Evolutionary conservation across 2,888 invertebrate species (phyloP).

Genomic region (Noctua pronuba): DNA sequence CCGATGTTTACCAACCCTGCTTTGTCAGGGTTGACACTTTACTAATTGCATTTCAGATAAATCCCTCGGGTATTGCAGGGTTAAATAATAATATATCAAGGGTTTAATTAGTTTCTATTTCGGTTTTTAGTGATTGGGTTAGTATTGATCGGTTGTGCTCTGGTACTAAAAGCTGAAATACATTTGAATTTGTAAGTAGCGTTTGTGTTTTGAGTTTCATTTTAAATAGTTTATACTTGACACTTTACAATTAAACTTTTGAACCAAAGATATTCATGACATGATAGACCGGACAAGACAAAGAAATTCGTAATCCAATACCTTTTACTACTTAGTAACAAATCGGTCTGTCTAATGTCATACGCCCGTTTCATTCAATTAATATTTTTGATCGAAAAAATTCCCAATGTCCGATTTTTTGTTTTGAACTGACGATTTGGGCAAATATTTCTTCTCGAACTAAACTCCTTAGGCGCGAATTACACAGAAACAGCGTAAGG

Average conservation of each 20-base stretch:
- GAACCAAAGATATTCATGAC: background rate
- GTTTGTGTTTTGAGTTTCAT: background rate
- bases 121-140: conserved; percentile 38
- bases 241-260: background rate
- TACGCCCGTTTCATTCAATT: no score
- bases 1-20: conserved; percentile 46
- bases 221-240: background rate
- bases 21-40: conserved; percentile 59
- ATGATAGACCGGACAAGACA: no score
- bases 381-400: no score
- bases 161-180: background rate
- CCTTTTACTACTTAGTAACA: no score
- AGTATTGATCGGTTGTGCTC: background rate
- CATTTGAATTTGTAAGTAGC: background rate
- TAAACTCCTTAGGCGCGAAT: no score
- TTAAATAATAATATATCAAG: conserved; percentile 49
- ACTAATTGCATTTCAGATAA: conserved; percentile 61
- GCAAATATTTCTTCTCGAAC: no score
- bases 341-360: no score
- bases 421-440: no score
- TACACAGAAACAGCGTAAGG: no score
- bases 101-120: conserved; percentile 35
- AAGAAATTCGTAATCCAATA: no score
- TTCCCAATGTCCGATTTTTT: no score
- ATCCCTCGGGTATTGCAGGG: conserved; percentile 41